Percentiles rank a stretch among this genome's conserved stretches.
Evolutionary conservation across 2,888 invertebrate species (phyloP).

Genomic region (Aphodius sticticus): DNA sequence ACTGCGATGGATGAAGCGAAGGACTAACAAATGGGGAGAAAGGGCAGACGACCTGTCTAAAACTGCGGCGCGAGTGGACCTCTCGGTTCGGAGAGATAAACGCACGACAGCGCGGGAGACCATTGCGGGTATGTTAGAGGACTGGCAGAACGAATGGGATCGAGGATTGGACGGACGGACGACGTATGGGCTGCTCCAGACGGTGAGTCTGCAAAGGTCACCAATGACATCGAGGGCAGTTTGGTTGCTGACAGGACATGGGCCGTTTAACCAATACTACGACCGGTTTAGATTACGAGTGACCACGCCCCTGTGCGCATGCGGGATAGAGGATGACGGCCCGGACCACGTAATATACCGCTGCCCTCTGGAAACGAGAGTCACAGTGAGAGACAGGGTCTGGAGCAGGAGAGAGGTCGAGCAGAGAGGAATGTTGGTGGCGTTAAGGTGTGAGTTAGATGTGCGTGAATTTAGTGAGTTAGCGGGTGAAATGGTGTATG

Average conservation of each 20-base stretch:
- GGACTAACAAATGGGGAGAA: no score
- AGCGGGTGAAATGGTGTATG: neutral
- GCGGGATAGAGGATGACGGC: neutral
- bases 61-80: no score
- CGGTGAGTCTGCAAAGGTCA: neutral
- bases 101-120: neutral
- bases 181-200: no score
- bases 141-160: no score
- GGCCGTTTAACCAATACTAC: conserved; percentile 6
- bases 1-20: neutral
- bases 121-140: no score
- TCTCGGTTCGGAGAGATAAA: no score
- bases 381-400: neutral
- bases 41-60: no score
- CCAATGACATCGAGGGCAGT: neutral
- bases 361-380: neutral
- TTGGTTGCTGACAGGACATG: neutral
- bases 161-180: no score
- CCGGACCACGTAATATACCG: neutral
- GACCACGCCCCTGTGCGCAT: no score
- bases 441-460: no score
- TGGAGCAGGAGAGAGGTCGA: neutral
- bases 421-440: neutral
- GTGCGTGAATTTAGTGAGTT: neutral
- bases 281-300: neutral